Conservation (phyloP, 2,113 vertebrate genomes). For the Oryzias melastigma region DNA sequence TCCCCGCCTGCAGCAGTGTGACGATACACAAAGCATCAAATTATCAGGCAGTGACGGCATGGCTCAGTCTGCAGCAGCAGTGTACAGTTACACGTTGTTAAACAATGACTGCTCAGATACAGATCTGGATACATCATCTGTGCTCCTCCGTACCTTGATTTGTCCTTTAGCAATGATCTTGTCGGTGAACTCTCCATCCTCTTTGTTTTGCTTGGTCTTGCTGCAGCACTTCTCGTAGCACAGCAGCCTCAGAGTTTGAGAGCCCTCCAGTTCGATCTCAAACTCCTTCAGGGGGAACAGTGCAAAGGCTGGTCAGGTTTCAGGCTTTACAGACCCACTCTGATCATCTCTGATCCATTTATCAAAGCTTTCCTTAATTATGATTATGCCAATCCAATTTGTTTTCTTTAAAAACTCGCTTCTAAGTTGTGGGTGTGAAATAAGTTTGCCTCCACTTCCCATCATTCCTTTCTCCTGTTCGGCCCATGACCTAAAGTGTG, state of each 20-base stretch:
- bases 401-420: too few relatives aligned
- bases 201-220: slow-evolving; percentile 84
- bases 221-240: slow-evolving; percentile 92
- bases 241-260: slow-evolving; percentile 88
- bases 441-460: too few relatives aligned
- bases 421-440: too few relatives aligned
- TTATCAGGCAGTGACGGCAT: too few relatives aligned
- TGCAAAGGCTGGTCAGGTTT: background rate
- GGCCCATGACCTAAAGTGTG: too few relatives aligned
- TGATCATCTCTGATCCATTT: background rate
- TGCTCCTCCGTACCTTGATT: slow-evolving; percentile 79
- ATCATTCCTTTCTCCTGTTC: too few relatives aligned
- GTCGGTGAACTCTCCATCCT: slow-evolving; percentile 86
- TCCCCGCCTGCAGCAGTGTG: background rate
- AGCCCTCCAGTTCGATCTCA: slow-evolving; percentile 95
- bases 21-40: too few relatives aligned
- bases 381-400: too few relatives aligned
- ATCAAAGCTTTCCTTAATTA: background rate
- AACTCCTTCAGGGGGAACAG: slow-evolving; percentile 83
- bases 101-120: background rate
- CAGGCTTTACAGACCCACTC: background rate
- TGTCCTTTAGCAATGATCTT: slow-evolving; percentile 91
- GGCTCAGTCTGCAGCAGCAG: too few relatives aligned
- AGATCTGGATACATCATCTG: background rate
- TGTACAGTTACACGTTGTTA: too few relatives aligned